Evolutionary conservation across 2,797 vertebrate genomes (phyloP), one percentile per base, ranked within the genome.

Genomic region (Alauda arvensis): DNA sequence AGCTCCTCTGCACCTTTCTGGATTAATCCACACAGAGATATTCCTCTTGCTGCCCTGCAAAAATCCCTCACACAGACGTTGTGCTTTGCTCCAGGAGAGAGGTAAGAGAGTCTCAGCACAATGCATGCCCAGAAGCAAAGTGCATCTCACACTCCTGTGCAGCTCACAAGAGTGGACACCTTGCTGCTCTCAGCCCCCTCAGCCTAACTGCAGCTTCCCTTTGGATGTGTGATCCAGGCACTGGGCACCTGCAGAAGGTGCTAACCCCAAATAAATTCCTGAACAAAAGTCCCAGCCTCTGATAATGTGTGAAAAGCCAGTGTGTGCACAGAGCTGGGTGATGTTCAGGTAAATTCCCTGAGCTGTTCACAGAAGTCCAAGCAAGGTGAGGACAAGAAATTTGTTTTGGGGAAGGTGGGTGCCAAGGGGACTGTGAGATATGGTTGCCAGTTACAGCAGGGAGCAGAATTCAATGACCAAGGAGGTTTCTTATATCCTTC

Each of bases 1-100:
- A 37, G 16, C 18, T 57, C 46, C 33, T 76, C 71, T 67, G 42
- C 56, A 39, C 29, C 79, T 84, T 88, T 93, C 85, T 93, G 57
- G 23, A 62, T 65, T 48, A 86, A 91, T 87, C 57, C 62, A 75
- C 71, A 80, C n/a, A 13, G 6, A 56, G 69, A 67, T 43, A n/a
- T 12, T 69, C 45, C 18, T 51, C 40, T 68, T 4, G 15, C 39
- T 93, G 65, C 31, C 43, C 42, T 60, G 26, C 37, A 14, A 76
- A 83, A 67, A 85, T 61, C 56, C 42, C 70, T 91, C 55, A 39
- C 83, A 77, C 8, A 6, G 42, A 23, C 1, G 0, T 26, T 24
- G 15, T 91, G 80, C 83, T 92, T 92, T 92, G 68, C 90, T 87
- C 75, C 45, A 26, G 43, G 16, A 78, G 28, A 74, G 52, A 25